Evolutionary conservation across 2,113 vertebrate genomes (phyloP).

Genomic region (Apteryx owenii): DNA sequence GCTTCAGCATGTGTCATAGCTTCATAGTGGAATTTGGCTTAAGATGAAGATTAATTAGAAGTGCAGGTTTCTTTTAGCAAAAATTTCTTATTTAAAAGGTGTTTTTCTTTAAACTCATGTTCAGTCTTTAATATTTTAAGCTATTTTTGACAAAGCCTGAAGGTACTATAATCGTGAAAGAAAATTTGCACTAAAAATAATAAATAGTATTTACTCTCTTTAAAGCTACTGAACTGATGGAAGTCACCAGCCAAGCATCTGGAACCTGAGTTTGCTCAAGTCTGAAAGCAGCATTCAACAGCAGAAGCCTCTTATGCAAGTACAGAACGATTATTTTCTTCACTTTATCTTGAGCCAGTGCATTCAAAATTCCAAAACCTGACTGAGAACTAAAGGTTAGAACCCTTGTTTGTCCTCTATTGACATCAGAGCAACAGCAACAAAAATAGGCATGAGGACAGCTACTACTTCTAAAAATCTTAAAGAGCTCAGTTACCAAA

Average conservation of each 20-base stretch:
- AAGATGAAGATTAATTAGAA: background rate
- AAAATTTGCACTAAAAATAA: background rate
- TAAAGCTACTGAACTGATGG: background rate
- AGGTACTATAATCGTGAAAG: background rate
- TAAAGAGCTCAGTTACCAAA: background rate
- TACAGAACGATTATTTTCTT: background rate
- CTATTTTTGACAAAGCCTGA: background rate
- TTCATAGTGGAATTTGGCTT: background rate
- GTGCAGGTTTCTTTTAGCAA: background rate
- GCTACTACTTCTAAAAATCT: background rate
- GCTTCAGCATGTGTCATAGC: background rate
- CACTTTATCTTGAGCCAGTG: background rate
- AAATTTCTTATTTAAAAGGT: background rate
- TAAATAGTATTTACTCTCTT: background rate
- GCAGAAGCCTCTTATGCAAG: background rate
- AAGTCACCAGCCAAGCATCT: background rate
- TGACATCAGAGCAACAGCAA: background rate
- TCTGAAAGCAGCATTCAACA: background rate
- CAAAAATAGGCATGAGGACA: background rate
- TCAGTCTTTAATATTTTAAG: too few relatives aligned
- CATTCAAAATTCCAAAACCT: background rate
- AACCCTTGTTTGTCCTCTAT: background rate
- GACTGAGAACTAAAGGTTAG: background rate
- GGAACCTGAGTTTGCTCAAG: background rate
- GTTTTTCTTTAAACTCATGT: background rate